Base-by-base conservation (phyloP, 2,797 vertebrate genomes). In the Myoxocephalus aenaeus region DNA sequence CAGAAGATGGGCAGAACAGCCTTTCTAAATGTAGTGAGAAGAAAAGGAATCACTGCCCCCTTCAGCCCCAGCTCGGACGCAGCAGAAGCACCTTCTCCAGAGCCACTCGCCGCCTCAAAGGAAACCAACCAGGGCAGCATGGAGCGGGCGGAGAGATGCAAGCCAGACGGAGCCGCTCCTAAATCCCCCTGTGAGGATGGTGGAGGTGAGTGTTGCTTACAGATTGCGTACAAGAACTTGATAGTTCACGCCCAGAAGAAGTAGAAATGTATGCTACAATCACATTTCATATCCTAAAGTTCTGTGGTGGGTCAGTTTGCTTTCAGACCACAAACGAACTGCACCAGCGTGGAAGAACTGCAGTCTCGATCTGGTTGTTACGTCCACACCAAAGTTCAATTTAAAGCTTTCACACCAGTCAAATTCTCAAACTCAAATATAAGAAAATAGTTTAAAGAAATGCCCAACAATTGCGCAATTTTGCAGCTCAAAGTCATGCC, bases 1-100 rank as follows among this genome's bases (percentile, higher is more conserved):
- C 98, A 99, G 92, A 96, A 95, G 89, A 99, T 99, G 98, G 98
- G 98, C 50, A 95, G 97, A 73, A 99, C 98, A 0, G 98, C 98
- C 7, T 99, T 99, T 90, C 96, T 99, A 58, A 98, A 97, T 0
- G 96, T 99, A 0, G 98, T 99, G 73, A 97, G 96, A 75, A 96
- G 96, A 92, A 98, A 98, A 90, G 97, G 96, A 29, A 96, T 97
- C 56, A 96, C 95, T 0, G 91, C 94, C 3, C 96, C 96, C 0
- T 94, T 95, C 66, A 94, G 96, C 20, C 89, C 96, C 66, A 95
- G 93, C 92, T 20, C 96, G 94, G 84, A 93, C 86, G 83, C 92
- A 91, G 77, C 85, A 68, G 95, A 95, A 78, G 96, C 95, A 29
- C 82, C 93, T 0, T 96, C 93, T 56, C 79, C 89, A 11, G 94